Conservation (phyloP, 2,113 vertebrate genomes). For the Cyprinodon variegatus region DNA sequence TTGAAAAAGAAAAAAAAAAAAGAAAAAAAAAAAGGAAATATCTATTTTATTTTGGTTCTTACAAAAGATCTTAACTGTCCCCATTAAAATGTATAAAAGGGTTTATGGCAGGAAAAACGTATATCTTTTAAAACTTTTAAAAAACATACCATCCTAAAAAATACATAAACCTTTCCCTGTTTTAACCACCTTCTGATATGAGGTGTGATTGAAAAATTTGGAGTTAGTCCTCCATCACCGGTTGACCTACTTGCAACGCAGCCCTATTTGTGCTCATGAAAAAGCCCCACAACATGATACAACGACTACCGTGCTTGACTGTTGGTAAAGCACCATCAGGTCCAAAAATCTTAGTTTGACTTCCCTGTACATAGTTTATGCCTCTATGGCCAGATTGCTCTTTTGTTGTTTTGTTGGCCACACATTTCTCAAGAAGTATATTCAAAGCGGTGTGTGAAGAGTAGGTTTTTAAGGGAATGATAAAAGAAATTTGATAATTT, state of each 20-base stretch:
- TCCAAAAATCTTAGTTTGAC: not conserved
- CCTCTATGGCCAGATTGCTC: not conserved
- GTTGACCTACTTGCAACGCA: too few relatives aligned
- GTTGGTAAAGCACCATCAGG: not conserved
- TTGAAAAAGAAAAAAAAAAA: not conserved
- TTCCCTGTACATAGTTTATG: not conserved
- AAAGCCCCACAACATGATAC: not conserved
- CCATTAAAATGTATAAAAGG: too few relatives aligned
- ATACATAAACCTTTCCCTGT: too few relatives aligned
- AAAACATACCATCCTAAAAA: not conserved
- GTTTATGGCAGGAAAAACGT: too few relatives aligned
- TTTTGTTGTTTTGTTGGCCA: not conserved
- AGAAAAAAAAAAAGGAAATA: too few relatives aligned
- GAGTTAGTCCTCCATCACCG: not conserved
- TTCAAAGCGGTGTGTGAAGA: too few relatives aligned
- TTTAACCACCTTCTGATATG: too few relatives aligned
- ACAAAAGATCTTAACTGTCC: too few relatives aligned
- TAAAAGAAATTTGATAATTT: not conserved
- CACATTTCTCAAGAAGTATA: not conserved
- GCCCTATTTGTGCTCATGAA: not conserved
- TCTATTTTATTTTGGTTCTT: too few relatives aligned
- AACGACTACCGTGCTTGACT: not conserved
- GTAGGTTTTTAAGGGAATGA: not conserved
- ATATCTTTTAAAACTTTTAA: too few relatives aligned
- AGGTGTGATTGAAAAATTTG: too few relatives aligned